Conservation (phyloP, 2,113 vertebrate species). For the Octodon degus region DNA sequence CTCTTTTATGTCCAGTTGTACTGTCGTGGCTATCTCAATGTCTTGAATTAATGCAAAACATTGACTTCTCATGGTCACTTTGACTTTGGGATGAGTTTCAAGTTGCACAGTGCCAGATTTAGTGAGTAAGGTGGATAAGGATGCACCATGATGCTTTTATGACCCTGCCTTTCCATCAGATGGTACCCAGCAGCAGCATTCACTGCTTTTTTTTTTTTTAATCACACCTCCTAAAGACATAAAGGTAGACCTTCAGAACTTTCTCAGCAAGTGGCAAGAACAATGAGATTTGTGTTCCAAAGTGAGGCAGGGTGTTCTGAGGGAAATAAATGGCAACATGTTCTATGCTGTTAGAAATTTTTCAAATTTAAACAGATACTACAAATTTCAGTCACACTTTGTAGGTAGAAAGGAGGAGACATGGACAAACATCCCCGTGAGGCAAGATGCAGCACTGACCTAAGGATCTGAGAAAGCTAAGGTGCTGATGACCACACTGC, state of each 20-base stretch:
- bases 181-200: background rate
- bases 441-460: background rate
- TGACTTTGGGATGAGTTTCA: too few relatives aligned
- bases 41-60: background rate
- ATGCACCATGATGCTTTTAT: background rate
- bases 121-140: background rate
- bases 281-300: background rate
- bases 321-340: background rate
- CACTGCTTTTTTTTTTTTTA: background rate
- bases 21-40: background rate
- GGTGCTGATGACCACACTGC: background rate
- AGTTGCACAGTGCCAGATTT: background rate
- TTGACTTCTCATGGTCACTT: background rate
- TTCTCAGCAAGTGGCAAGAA: background rate
- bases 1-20: background rate
- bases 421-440: background rate
- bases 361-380: background rate
- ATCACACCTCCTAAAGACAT: background rate
- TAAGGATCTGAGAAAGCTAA: background rate
- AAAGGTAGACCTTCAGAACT: background rate
- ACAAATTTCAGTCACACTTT: background rate
- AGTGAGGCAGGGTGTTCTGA: background rate
- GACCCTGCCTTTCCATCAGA: background rate
- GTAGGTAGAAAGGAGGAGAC: background rate
- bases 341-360: background rate